Evolutionary conservation across 2,797 vertebrate species (phyloP), one percentile per base, ranked within the genome.

Genomic region (Silurus lanzhouensis): DNA sequence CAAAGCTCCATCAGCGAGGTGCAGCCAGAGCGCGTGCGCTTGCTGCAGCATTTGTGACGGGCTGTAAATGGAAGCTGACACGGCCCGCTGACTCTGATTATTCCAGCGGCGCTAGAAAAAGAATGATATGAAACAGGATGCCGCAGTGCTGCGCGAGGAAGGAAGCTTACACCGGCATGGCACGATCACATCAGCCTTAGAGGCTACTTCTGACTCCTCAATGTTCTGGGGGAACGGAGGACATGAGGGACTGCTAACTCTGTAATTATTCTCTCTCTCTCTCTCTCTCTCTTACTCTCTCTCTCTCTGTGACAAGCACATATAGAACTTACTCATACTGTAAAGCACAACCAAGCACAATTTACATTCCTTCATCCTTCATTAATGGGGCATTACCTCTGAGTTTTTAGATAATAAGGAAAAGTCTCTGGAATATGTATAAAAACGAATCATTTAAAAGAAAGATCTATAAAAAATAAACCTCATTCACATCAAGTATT

Each of bases 141-240:
- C 93, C 93, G 94, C 95, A 95, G 94, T 94, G 95, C 95, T 90
- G 92, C 94, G 94, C 9, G 19, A 85, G 95, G 95, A 96, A 96
- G 96, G 96, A 96, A 96, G 95, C 95, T 95, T 95, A 94, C 92
- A 93, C 92, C 94, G 95, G 94, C 95, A 94, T 94, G 94, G 96
- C 95, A 96, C 95, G 95, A 96, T 96, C 95, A 95, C 94, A 95
- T 95, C 95, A 93, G 94, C 94, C 95, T 96, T 95, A 95, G 96
- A 95, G 96, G 95, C 95, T 93, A 95, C 91, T 95, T 94, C 94
- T 94, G 94, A 95, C 95, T 94, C 94, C 92, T 48, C 68, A 74
- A 77, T 46, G 67, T 75, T 87, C 79, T 84, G 85, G 85, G 71
- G 74, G 82, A 87, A 80, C 1, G 19, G 78, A n/a, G 81, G 84